Conservation (phyloP, 2,888 invertebrate species). For the Andrena minutula region DNA sequence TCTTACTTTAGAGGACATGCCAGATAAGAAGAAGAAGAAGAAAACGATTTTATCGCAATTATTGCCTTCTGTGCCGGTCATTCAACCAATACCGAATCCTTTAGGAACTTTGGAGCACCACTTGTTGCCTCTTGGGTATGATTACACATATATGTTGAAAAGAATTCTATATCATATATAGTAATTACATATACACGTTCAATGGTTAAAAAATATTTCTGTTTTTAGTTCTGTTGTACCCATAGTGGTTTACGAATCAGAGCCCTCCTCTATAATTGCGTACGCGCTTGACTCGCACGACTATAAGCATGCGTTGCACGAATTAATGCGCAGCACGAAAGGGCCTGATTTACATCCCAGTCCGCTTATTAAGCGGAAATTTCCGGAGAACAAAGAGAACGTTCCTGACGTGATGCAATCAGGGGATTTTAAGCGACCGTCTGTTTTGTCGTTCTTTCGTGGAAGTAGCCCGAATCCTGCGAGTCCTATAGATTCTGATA, state of each 20-base stretch:
- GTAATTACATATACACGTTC: background rate
- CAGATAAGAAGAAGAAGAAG: slow-evolving; percentile 86
- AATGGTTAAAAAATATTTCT: slow-evolving; percentile 39
- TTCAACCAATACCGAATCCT: slow-evolving; percentile 86
- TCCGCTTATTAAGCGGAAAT: slow-evolving; percentile 85
- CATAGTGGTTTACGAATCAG: slow-evolving; percentile 91
- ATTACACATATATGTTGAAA: background rate
- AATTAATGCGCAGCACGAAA: slow-evolving; percentile 80
- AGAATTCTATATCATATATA: background rate
- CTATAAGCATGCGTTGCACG: slow-evolving; percentile 89
- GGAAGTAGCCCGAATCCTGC: slow-evolving; percentile 81
- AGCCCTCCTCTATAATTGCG: slow-evolving; percentile 94
- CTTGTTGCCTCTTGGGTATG: slow-evolving; percentile 87
- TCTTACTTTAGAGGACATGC: slow-evolving; percentile 76
- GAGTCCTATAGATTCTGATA: slow-evolving; percentile 80
- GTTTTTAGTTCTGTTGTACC: slow-evolving; percentile 85
- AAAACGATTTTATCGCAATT: slow-evolving; percentile 89
- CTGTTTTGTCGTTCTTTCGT: slow-evolving; percentile 82
- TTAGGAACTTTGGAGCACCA: slow-evolving; percentile 90
- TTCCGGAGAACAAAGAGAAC: slow-evolving; percentile 84
- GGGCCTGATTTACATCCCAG: slow-evolving; percentile 85
- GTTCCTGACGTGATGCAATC: slow-evolving; percentile 76
- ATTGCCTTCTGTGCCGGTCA: slow-evolving; percentile 86
- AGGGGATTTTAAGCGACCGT: slow-evolving; percentile 80
- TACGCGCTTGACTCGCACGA: slow-evolving; percentile 91